Percentiles rank a stretch among this genome's conserved stretches.
Conservation (phyloP, 2,797 vertebrate species). For the Rachycentron canadum region DNA sequence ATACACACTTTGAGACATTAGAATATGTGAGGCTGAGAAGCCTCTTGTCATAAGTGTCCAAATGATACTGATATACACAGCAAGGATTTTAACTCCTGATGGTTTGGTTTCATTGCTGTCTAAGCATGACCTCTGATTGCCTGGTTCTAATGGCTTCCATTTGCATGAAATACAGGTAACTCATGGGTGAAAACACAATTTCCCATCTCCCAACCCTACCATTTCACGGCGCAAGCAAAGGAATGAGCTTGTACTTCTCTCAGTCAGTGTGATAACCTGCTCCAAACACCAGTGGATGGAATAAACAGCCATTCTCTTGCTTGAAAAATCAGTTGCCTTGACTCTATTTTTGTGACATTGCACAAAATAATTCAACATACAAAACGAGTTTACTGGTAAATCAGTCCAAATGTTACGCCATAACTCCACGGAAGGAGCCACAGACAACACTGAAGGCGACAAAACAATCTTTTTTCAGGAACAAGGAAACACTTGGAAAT, state of each 20-base stretch:
- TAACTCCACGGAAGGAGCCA: background rate
- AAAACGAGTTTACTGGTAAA: slow-evolving; percentile 17
- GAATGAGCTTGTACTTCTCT: background rate
- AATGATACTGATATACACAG: slow-evolving; percentile 13
- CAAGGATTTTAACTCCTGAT: background rate
- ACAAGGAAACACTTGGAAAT: background rate
- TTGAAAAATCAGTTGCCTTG: slow-evolving; percentile 9
- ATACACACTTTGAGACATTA: slow-evolving; percentile 49
- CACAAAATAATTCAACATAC: slow-evolving; percentile 29
- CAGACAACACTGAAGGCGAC: background rate
- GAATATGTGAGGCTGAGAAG: slow-evolving; percentile 45
- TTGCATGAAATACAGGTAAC: slow-evolving; percentile 18
- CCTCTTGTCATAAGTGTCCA: slow-evolving; percentile 41
- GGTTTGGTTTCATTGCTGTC: background rate
- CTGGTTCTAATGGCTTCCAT: slow-evolving; percentile 15
- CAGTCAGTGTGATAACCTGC: slow-evolving; percentile 7
- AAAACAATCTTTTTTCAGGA: background rate
- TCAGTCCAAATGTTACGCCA: background rate
- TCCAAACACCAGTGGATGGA: slow-evolving; percentile 1
- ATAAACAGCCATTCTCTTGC: slow-evolving; percentile 14
- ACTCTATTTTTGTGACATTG: slow-evolving; percentile 26
- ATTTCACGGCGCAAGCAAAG: background rate
- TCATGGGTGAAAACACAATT: slow-evolving; percentile 25
- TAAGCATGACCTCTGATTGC: background rate
- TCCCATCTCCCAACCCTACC: slow-evolving; percentile 7